phyloP scores from a whole-genome alignment of 1,140 invertebrate species.

The Pararge aegeria region DNA sequence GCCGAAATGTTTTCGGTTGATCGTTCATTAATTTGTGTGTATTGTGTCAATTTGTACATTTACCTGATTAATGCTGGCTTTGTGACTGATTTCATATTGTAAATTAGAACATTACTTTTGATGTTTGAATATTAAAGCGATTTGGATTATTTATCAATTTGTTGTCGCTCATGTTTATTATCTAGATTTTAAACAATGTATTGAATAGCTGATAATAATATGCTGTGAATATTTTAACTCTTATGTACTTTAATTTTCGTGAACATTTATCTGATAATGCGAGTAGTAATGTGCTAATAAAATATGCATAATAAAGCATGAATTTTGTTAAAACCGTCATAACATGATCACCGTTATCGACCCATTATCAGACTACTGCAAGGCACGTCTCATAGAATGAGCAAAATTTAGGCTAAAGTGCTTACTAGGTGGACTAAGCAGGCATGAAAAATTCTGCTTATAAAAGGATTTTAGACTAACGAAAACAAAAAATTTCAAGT shows the following conservation, averaged over 20 bases:
- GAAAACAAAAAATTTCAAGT: too few species aligned
- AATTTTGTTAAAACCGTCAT: too few species aligned
- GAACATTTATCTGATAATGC: too few species aligned
- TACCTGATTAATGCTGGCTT: constrained; percentile 50
- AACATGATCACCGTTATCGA: too few species aligned
- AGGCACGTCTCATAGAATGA: too few species aligned
- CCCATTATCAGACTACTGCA: too few species aligned
- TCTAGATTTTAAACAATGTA: background rate
- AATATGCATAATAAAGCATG: too few species aligned
- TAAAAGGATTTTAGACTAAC: too few species aligned
- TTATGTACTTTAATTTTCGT: background rate
- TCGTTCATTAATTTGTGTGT: constrained; percentile 65
- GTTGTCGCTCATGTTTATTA: background rate
- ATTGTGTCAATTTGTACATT: constrained; percentile 64
- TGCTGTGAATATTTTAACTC: background rate
- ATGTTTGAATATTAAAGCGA: constrained; percentile 18
- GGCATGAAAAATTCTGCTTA: too few species aligned
- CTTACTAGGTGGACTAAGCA: too few species aligned
- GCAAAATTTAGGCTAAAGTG: too few species aligned
- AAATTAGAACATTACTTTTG: constrained; percentile 32
- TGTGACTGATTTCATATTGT: constrained; percentile 31
- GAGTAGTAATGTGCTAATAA: too few species aligned
- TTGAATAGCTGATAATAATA: background rate
- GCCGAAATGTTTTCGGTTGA: constrained; percentile 62
- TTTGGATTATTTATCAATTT: constrained; percentile 5